These are phyloP conservation scores for Pipistrellus nathusii DNA, from an alignment of 2,797 vertebrate genomes.

Conservation along the genomic window DNA sequence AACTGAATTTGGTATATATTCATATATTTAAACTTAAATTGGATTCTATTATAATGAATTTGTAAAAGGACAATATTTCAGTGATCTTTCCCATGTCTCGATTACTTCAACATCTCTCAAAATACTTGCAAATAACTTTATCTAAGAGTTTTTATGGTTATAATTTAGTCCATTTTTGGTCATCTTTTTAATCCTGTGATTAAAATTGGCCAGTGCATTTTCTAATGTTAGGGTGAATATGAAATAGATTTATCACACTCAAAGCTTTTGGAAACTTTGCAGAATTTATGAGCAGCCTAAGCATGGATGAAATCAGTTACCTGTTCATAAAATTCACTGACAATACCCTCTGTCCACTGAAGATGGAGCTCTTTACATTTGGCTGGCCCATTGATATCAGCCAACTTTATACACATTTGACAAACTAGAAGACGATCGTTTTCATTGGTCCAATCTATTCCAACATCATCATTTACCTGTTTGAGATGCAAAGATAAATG, in stretches of 20 bases:
- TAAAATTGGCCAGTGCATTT: constrained; percentile 10
- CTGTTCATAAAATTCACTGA: constrained; percentile 99
- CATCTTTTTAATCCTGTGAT: not conserved
- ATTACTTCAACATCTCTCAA: not conserved
- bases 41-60: not conserved
- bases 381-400: constrained; percentile 98
- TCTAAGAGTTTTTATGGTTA: not conserved
- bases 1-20: not conserved
- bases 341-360: constrained; percentile 98
- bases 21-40: not conserved
- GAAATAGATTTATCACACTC: not conserved
- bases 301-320: constrained; percentile 83
- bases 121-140: not conserved
- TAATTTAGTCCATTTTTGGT: not conserved
- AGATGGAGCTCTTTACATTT: constrained; percentile 97
- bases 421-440: constrained; percentile 97
- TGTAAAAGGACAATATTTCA: not conserved
- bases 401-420: constrained; percentile 99
- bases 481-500: constrained; percentile 17
- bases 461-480: constrained; percentile 96
- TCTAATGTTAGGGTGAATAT: not conserved
- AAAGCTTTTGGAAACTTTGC: not conserved
- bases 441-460: constrained; percentile 99
- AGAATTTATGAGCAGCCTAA: not conserved
- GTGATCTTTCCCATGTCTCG: not conserved